These are phyloP conservation scores for Lasioglossum morio DNA, from an alignment of 2,888 invertebrate genomes.

Conservation along the genomic window DNA sequence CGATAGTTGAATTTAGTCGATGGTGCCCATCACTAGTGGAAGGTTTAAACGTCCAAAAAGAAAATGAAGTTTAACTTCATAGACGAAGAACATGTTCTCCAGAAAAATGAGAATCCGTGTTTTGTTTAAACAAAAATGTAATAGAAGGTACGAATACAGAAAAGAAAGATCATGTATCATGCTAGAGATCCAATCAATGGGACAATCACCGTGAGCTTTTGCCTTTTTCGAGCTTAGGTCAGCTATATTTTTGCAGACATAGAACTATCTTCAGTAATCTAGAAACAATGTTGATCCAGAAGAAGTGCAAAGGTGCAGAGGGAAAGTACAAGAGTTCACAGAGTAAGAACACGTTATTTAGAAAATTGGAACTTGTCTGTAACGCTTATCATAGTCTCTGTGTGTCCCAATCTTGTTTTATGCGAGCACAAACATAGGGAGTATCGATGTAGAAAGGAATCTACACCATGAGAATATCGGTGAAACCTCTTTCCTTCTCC, in stretches of 20 bases:
- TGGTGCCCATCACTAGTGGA: no score
- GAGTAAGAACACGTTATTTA: not conserved
- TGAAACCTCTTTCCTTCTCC: not conserved
- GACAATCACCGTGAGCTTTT: no score
- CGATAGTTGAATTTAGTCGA: no score
- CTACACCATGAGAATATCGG: not conserved
- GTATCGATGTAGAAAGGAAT: not conserved
- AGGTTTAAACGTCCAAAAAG: not conserved
- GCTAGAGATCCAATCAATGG: no score
- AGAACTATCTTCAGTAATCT: not conserved
- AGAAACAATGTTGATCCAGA: not conserved
- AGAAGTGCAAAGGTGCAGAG: not conserved
- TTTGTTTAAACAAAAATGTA: not conserved
- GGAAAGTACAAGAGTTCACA: not conserved
- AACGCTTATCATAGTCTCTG: not conserved
- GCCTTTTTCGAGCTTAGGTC: not conserved
- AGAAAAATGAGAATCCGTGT: not conserved
- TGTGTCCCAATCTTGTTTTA: not conserved
- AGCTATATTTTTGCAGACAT: not conserved
- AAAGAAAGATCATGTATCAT: not conserved
- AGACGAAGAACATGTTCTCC: not conserved
- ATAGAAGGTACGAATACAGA: not conserved
- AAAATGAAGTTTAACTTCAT: not conserved
- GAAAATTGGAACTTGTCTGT: not conserved
- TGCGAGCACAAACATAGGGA: not conserved